Evolutionary conservation across 2,888 invertebrate species (phyloP), one percentile per base, ranked within the genome.

Genomic region (Watsonalla binaria): DNA sequence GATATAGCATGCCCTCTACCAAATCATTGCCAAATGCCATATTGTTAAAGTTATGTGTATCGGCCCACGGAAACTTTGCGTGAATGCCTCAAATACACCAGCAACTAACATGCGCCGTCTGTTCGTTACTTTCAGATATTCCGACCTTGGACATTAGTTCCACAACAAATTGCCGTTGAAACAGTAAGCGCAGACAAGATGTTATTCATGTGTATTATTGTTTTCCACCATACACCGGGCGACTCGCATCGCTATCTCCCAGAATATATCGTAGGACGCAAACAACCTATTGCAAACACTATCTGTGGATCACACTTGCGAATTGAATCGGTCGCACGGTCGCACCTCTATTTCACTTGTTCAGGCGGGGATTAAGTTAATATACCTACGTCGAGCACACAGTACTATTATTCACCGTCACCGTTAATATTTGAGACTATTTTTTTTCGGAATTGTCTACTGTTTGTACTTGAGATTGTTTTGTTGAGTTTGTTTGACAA

Each of bases 101-200:
- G 83, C 81, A 77, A 86, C 81, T 89, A 88, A 90, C 74, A 72
- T 82, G 76, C 78, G 76, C 70, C 77, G 81, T 88, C 85, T 88
- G 84, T 86, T 90, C 89, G 70, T 89, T 89, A 70, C 87, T 89
- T 90, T 89, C 90, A 90, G 90, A 90, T 90, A 78, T 86, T 90
- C 84, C 86, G 85, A 77, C 89, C 88, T 80, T 90, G 90, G 90
- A 87, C 86, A 73, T 90, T 90, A 86, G 79, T 90, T 86, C 85
- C 86, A 82, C 90, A 80, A 78, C 87, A 86, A 84, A 82, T 82
- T 77, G 80, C 85, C 82, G 88, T 79, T 83, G 90, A 89, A 84
- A 90, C 89, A 83, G 90, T 90, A 90, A 90, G 90, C 88, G 85
- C 86, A 81, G 85, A 81, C 84, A 73, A 60, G 83, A 82, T 88